These are phyloP conservation scores for Drosophila leontia DNA, from an alignment of 1,140 invertebrate genomes.

Conservation along the genomic window DNA sequence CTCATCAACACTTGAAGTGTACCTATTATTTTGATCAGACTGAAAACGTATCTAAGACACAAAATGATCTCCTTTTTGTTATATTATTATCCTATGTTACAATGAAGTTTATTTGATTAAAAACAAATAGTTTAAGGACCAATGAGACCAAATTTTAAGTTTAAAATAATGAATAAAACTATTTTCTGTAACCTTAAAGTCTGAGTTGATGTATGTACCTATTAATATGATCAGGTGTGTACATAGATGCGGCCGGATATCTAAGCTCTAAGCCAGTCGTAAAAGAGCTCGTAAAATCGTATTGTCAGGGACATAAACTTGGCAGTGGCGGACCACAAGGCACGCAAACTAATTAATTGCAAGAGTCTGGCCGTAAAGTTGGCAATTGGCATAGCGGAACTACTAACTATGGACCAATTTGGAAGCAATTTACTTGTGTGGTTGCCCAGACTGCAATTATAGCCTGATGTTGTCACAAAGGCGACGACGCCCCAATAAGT, in stretches of 20 bases:
- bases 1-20: too few species aligned
- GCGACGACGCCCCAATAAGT: not conserved
- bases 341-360: constrained; percentile 36
- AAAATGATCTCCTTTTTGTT: too few species aligned
- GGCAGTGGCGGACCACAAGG: constrained; percentile 7
- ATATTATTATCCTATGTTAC: too few species aligned
- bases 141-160: too few species aligned
- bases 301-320: constrained; percentile 32
- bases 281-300: constrained; percentile 35
- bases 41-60: too few species aligned
- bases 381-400: constrained; percentile 17
- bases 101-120: too few species aligned
- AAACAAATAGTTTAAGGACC: too few species aligned
- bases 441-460: constrained; percentile 2
- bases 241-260: constrained; percentile 1
- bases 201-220: too few species aligned
- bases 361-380: constrained; percentile 23
- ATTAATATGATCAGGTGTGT: too few species aligned
- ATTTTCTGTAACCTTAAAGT: too few species aligned
- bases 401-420: constrained; percentile 34
- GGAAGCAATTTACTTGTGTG: constrained; percentile 16
- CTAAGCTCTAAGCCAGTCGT: constrained; percentile 30
- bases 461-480: not conserved
- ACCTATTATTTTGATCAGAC: too few species aligned
- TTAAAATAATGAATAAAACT: too few species aligned